Base-by-base conservation (phyloP, 2,113 vertebrate species). In the Rhinogobius similis region DNA sequence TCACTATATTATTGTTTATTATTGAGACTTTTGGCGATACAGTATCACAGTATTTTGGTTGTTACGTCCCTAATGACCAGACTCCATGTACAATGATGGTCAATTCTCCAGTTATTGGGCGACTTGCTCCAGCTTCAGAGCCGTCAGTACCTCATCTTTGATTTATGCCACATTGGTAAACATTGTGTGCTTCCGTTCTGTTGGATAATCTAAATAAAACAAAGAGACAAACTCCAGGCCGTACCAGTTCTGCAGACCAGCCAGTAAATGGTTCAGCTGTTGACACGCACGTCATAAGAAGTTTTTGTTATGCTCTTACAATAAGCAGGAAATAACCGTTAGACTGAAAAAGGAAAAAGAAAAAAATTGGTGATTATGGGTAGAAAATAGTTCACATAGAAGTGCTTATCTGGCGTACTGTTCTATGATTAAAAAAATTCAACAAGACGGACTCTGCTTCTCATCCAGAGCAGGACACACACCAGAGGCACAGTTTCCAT, bases 391-490 rank as follows among this genome's bases (percentile, higher is more conserved):
- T 36, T 3, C 32, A 23, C 50, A 77, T 68, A 16, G 50, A 14
- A 20, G 59, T 63, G 70, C 32, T n/a, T n/a, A n/a, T n/a, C n/a
- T n/a, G n/a, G n/a, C n/a, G n/a, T n/a, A n/a, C n/a, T n/a, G n/a
- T n/a, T n/a, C 32, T 36, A 36, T 7, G 9, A 36, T 36, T 36
- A 3, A 36, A 9, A 11, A 67, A 70, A 74, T 65, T 71, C 76
- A 73, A 87, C 81, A 81, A 77, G 65, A 56, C 13, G 14, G 14
- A 75, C 27, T 89, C 84, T 89, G 86, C 62, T 85, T 46, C 73
- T 68, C 65, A 69, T 88, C 73, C 65, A 50, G 50, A 14, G 2
- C 27, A 62, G 36, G 38, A 76, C 38, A 65, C 41, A 29, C 18
- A 36, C 44, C 72, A 78, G 72, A 46, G 67, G 29, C 27, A 61